Conservation (phyloP, 2,888 invertebrate genomes). For the Syritta pipiens region DNA sequence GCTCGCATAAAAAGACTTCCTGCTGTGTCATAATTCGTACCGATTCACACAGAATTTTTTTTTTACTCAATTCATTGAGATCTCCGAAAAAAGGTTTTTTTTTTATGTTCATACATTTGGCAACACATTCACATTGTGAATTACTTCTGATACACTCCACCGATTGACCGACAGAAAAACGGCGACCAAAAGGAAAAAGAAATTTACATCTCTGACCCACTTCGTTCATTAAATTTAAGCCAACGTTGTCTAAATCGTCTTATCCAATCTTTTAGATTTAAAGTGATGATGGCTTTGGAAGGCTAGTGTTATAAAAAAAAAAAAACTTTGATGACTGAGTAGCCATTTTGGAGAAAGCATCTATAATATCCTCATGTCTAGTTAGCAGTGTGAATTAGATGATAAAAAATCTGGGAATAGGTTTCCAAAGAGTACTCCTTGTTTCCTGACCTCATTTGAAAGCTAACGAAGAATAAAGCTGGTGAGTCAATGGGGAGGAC, state of each 20-base stretch:
- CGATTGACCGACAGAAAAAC: neutral
- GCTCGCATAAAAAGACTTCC: slow-evolving; percentile 35
- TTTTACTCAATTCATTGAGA: slow-evolving; percentile 43
- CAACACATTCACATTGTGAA: slow-evolving; percentile 37
- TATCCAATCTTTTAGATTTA: slow-evolving; percentile 24
- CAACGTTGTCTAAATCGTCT: slow-evolving; percentile 21
- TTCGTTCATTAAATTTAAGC: slow-evolving; percentile 7
- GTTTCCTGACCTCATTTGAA: no score
- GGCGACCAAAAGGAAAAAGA: neutral
- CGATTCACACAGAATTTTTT: slow-evolving; percentile 38
- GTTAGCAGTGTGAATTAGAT: no score
- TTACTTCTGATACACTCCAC: slow-evolving; percentile 39
- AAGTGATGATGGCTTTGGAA: slow-evolving; percentile 16
- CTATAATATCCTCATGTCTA: no score
- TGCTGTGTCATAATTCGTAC: slow-evolving; percentile 54
- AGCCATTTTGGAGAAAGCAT: no score
- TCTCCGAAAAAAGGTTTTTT: no score
- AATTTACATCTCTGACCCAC: slow-evolving; percentile 48
- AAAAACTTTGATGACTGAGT: no score
- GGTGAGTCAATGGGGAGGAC: no score
- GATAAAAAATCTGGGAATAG: no score
- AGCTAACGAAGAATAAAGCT: no score
- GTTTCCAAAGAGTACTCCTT: no score
- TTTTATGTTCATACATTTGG: slow-evolving; percentile 19
- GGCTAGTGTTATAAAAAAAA: neutral